These are phyloP conservation scores for Apostichopus japonicus DNA, from an alignment of 35 echinoderm and acorn worm species.

Conservation along the genomic window DNA sequence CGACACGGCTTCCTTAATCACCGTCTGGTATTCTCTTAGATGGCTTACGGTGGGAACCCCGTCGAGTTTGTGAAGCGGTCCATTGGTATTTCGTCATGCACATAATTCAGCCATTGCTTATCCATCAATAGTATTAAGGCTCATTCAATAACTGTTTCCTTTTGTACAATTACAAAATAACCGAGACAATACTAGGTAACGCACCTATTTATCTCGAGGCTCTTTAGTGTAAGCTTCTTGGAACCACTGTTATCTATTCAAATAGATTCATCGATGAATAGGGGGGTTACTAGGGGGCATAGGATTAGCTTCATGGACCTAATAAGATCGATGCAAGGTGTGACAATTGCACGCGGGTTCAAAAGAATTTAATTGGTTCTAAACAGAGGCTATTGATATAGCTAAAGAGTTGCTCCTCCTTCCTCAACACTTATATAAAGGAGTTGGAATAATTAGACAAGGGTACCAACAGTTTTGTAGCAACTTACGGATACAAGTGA, in stretches of 20 bases:
- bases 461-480: conserved; percentile 15
- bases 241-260: conserved; percentile 11
- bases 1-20: conserved; percentile 36
- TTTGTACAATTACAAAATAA: conserved; percentile 35
- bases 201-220: conserved; percentile 7
- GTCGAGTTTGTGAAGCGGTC: neutral
- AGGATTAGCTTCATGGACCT: conserved; percentile 23
- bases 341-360: conserved; percentile 12
- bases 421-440: neutral
- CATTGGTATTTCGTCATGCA: neutral
- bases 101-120: neutral
- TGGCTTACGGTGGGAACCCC: neutral
- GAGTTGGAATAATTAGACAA: conserved; percentile 30
- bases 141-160: conserved; percentile 27
- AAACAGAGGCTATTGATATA: conserved; percentile 26
- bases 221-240: conserved; percentile 32
- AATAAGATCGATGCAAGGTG: conserved; percentile 38
- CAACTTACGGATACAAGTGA: neutral
- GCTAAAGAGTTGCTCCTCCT: conserved; percentile 33
- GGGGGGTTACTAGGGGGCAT: conserved; percentile 29
- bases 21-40: neutral
- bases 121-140: conserved; percentile 1
- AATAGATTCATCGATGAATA: conserved; percentile 25
- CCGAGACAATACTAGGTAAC: neutral
- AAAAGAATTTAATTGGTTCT: conserved; percentile 23